These are phyloP conservation scores for Erinaceus europaeus DNA, from an alignment of 2,113 vertebrate genomes.

Conservation along the genomic window DNA sequence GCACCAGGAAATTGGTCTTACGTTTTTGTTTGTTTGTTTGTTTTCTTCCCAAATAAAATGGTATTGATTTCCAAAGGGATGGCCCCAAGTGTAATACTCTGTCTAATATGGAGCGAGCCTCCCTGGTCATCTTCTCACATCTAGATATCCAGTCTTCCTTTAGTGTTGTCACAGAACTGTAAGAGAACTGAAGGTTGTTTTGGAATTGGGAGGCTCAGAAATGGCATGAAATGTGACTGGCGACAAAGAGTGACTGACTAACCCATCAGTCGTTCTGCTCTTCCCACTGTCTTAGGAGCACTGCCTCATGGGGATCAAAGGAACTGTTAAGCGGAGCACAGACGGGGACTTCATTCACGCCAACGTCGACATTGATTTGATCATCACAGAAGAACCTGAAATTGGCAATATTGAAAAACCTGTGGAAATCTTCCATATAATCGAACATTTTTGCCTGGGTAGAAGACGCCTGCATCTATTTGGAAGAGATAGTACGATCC, in stretches of 20 bases:
- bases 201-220: not conserved
- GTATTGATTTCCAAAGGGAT: not conserved
- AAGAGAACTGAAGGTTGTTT: not conserved
- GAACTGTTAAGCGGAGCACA: constrained; percentile 93
- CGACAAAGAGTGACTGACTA: not conserved
- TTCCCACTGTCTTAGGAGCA: constrained; percentile 87
- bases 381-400: constrained; percentile 98
- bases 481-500: constrained; percentile 95
- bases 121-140: not conserved
- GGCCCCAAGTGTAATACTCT: not conserved
- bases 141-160: not conserved
- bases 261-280: not conserved
- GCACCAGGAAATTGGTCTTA: no score
- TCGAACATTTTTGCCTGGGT: constrained; percentile 97
- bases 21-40: fast-evolving
- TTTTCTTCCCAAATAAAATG: not conserved
- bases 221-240: not conserved
- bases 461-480: constrained; percentile 95
- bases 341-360: constrained; percentile 99
- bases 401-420: constrained; percentile 99
- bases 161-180: not conserved
- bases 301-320: constrained; percentile 98
- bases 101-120: not conserved
- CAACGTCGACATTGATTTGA: constrained; percentile 98
- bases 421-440: constrained; percentile 98